Percentiles rank a stretch among this genome's conserved stretches.
Conservation (phyloP, 2,113 vertebrate species). For the Callipepla squamata region DNA sequence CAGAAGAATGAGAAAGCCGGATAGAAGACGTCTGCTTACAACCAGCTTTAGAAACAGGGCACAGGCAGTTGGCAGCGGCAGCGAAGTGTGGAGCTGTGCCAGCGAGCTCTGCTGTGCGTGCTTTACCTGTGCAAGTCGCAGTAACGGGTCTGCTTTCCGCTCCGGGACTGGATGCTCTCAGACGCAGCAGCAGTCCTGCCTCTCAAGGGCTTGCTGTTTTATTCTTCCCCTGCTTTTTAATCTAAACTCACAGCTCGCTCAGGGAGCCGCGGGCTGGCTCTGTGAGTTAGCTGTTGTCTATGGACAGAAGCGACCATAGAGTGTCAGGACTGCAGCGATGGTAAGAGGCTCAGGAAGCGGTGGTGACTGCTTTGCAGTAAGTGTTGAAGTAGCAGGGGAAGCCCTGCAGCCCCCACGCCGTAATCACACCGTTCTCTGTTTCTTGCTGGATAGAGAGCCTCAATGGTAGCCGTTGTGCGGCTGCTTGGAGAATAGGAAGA, state of each 20-base stretch:
- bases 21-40: neutral
- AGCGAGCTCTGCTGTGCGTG: neutral
- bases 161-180: neutral
- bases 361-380: neutral
- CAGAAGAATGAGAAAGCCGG: neutral
- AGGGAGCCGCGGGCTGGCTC: neutral
- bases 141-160: neutral
- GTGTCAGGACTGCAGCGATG: neutral
- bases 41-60: neutral
- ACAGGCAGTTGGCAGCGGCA: neutral
- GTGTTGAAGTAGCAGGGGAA: neutral
- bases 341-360: neutral
- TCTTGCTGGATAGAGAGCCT: neutral
- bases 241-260: rapidly evolving
- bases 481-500: neutral
- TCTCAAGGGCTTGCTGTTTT: neutral
- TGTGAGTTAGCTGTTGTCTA: rapidly evolving
- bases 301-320: neutral
- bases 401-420: neutral
- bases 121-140: neutral
- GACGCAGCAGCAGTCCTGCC: neutral
- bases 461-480: neutral
- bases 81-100: neutral
- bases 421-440: neutral
- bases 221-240: neutral